phyloP scores from a whole-genome alignment of 2,888 invertebrate genomes.

The Cantharis flavilabris region DNA sequence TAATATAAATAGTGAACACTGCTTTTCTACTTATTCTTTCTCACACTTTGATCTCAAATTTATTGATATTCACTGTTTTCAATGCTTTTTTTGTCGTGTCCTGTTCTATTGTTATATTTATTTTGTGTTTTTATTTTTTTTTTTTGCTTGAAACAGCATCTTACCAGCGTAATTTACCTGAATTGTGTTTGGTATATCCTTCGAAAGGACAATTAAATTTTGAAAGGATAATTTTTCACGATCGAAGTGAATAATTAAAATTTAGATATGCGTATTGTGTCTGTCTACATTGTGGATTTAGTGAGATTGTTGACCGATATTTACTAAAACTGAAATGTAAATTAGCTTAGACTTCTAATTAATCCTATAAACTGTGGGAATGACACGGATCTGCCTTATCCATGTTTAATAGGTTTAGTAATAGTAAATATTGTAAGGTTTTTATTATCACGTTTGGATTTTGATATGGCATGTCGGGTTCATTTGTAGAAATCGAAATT shows the following conservation, averaged over 20 bases:
- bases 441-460: background rate
- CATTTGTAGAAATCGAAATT: background rate
- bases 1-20: too few species aligned
- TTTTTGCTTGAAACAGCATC: background rate
- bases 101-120: background rate
- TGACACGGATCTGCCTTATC: constrained; percentile 3
- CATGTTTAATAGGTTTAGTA: background rate
- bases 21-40: background rate
- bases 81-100: background rate
- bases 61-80: background rate
- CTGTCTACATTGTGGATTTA: background rate
- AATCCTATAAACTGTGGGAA: constrained; percentile 17
- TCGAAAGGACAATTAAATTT: background rate
- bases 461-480: background rate
- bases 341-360: constrained; percentile 21
- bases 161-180: background rate
- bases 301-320: constrained; percentile 10
- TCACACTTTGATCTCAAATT: background rate
- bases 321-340: constrained; percentile 12
- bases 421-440: background rate
- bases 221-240: background rate
- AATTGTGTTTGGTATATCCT: background rate
- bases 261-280: background rate
- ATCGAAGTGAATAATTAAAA: background rate
- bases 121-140: background rate